Percentiles rank a stretch among this genome's conserved stretches.
Evolutionary conservation across 2,797 vertebrate species (phyloP).

Genomic region (Myripristis murdjan): DNA sequence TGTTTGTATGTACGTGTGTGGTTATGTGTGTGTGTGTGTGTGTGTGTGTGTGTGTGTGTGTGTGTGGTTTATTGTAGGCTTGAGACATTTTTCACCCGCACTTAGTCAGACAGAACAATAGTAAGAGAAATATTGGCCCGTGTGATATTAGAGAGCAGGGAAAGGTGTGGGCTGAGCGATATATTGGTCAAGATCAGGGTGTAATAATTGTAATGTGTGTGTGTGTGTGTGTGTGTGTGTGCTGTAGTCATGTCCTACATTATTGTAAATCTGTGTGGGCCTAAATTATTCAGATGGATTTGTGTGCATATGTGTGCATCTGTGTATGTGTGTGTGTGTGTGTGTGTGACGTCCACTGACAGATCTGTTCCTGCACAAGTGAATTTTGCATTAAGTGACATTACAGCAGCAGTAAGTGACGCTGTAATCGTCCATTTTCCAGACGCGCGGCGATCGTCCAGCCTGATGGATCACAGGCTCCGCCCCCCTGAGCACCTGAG

Average conservation of each 20-base stretch:
- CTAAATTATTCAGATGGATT: too few species aligned
- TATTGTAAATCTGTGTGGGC: too few species aligned
- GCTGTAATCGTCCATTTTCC: slow-evolving; percentile 1
- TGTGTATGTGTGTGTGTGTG: background rate
- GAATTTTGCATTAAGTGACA: slow-evolving; percentile 20
- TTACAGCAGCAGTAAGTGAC: slow-evolving; percentile 12
- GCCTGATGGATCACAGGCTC: background rate
- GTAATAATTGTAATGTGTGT: background rate
- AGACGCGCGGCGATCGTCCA: background rate
- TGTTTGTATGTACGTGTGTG: too few species aligned
- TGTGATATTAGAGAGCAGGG: background rate
- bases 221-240: too few species aligned
- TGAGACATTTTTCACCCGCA: too few species aligned
- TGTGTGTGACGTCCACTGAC: background rate
- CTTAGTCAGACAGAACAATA: too few species aligned
- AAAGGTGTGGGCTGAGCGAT: background rate
- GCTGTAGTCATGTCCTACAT: too few species aligned
- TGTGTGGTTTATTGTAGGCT: too few species aligned
- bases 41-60: too few species aligned
- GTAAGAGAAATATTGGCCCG: too few species aligned
- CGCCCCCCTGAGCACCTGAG: slow-evolving; percentile 3
- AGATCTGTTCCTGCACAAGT: background rate
- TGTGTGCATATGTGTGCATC: too few species aligned
- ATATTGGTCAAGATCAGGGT: background rate
- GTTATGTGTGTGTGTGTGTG: too few species aligned